Evolutionary conservation across 2,888 invertebrate genomes (phyloP), one percentile per base, ranked within the genome.

Genomic region (Melanostoma mellinum): DNA sequence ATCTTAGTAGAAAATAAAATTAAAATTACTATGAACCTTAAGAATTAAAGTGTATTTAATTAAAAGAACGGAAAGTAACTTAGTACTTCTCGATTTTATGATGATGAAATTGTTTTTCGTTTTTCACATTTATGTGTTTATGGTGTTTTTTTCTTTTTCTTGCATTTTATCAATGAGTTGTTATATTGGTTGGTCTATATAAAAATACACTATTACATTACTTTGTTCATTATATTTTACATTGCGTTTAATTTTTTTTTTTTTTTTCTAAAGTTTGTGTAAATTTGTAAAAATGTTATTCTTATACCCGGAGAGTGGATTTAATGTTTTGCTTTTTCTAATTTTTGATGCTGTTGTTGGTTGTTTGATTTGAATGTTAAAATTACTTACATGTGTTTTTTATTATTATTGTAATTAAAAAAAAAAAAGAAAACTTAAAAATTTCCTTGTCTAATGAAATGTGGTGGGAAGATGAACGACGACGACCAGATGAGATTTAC

Each of bases 241-340:
- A 81, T 81, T 76, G 80, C 76, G 50, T 81, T 81, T 68, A 74
- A 65, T 78, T 61, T 76, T 75, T 67, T 53, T 50, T 52, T 63
- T 71, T 67, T 48, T 58, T 65, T 74, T 78, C 82, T 78, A 73
- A 82, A 74, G 78, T 63, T 74, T 79, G 84, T 84, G 84, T 84
- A 79, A 84, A 84, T 84, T 84, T 84, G 84, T 84, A 84, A 84
- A 84, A 84, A 79, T 77, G 61, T 84, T 78, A 68, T 77, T 79
- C 74, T 84, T 84, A 84, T 84, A 84, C 78, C 69, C 69, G 84
- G 79, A 84, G 69, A 73, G 63, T 74, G 58, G 63, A 56, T 74
- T 56, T 52, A 20, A 44, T 38, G 33, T 73, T 46, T 33, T 75
- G 60, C 48, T 68, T 58, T 42, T 38, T 44, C 61, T 38, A 56